phyloP scores from a whole-genome alignment of 2,113 vertebrate species.

The Lanius ludovicianus region DNA sequence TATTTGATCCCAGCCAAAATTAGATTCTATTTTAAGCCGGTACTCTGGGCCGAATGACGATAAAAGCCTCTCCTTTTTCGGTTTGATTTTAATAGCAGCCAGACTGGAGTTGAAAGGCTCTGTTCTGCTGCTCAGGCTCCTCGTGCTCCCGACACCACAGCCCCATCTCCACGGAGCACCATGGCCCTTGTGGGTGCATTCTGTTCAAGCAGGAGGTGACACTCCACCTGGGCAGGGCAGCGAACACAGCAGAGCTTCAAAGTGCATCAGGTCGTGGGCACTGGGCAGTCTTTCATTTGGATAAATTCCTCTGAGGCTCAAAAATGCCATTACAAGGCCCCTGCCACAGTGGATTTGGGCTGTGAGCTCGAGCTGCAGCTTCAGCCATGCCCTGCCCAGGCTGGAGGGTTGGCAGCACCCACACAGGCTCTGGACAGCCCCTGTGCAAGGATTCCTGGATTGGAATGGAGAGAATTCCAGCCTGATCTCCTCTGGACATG shows the following conservation, averaged over 20 bases:
- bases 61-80: background rate
- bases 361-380: background rate
- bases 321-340: background rate
- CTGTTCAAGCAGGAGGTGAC: background rate
- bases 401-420: background rate
- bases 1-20: slow-evolving; percentile 21
- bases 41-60: background rate
- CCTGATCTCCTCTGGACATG: background rate
- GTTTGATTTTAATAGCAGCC: background rate
- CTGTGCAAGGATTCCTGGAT: background rate
- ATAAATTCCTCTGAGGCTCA: background rate
- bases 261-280: background rate
- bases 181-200: background rate
- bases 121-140: background rate
- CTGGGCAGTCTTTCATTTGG: background rate
- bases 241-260: background rate
- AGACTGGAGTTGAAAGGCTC: background rate
- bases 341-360: background rate
- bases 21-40: slow-evolving; percentile 39
- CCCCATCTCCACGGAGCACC: background rate
- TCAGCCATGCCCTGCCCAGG: background rate
- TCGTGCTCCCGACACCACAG: background rate
- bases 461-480: background rate
- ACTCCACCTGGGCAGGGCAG: background rate
- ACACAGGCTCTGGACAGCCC: background rate